Evolutionary conservation across 2,113 vertebrate species (phyloP).

Genomic region (Tympanuchus pallidicinctus): DNA sequence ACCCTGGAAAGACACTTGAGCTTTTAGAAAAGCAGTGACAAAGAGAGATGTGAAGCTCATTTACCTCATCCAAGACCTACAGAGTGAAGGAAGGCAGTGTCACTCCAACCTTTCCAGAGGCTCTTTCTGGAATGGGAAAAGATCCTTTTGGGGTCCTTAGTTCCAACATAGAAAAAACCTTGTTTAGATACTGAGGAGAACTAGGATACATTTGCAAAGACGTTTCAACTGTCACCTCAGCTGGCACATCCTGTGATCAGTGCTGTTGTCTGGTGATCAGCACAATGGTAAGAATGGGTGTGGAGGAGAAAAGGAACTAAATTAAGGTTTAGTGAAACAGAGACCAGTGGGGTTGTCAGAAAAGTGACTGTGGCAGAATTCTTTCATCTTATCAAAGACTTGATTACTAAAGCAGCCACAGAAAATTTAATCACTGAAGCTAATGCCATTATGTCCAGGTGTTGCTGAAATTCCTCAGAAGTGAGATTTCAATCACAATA

Average conservation of each 20-base stretch:
- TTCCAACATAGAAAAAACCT: neutral
- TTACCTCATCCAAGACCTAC: neutral
- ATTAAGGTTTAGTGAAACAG: neutral
- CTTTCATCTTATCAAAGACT: neutral
- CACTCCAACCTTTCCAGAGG: neutral
- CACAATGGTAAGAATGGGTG: neutral
- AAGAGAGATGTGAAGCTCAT: neutral
- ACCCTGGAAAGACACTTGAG: neutral
- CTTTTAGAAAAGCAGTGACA: neutral
- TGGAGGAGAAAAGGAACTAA: neutral
- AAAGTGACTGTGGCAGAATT: neutral
- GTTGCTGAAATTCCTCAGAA: neutral
- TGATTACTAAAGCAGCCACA: slow-evolving; percentile 4
- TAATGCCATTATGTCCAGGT: slow-evolving; percentile 5
- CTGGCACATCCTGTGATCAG: neutral
- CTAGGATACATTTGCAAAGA: neutral
- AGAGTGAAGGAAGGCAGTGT: neutral
- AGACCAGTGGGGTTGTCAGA: neutral
- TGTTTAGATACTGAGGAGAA: neutral
- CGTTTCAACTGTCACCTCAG: neutral
- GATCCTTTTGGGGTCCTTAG: neutral
- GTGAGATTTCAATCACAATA: neutral
- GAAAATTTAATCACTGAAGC: neutral
- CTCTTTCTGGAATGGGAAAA: neutral
- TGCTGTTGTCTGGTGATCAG: neutral